Evolutionary conservation across 2,113 vertebrate species (phyloP), one percentile per base, ranked within the genome.

Genomic region (Laterallus jamaicensis): DNA sequence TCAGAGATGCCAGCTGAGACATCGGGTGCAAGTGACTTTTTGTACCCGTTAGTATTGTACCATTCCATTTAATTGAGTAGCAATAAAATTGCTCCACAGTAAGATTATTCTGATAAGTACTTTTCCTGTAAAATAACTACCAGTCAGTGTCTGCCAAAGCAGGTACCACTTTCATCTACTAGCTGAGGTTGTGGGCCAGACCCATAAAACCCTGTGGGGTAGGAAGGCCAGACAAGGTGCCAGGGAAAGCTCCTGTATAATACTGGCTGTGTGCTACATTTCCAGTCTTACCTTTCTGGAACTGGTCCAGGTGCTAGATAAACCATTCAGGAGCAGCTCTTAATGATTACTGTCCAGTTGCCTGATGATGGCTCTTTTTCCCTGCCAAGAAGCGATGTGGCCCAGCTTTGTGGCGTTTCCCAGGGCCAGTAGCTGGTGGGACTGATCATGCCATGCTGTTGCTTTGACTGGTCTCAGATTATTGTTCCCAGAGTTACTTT

Each of bases 401-500:
- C 19, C 42, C 7, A 6, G 32, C 62, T 39, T 12, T 52, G 49
- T 8, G 1, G 25, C 11, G 16, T 40, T 35, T 59, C 58, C 52
- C 54, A 2, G 14, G 70, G 37, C 5, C 40, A 6, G 73, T 1
- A 12, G 40, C 67, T 31, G 28, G 18, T 15, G 44, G 40, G 14
- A 20, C 44, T 15, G 52, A 29, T 13, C 22, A 7, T 37, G 42
- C 28, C 1, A 0, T 8, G 32, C 31, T 29, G 24, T 21, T 4
- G 5, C 11, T n/a, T 11, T 8, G 37, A 42, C 50, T 40, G 6
- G 8, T 58, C 17, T 20, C 64, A 26, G 35, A 1, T 47, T 21
- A 1, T 13, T 26, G 0, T 11, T 6, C 9, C 47, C 2, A 2
- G 11, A 69, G 32, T 26, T 28, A 4, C 0, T 8, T 11, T 22